Conservation (phyloP, 1,140 invertebrate species). For the Calephelis nemesis region DNA sequence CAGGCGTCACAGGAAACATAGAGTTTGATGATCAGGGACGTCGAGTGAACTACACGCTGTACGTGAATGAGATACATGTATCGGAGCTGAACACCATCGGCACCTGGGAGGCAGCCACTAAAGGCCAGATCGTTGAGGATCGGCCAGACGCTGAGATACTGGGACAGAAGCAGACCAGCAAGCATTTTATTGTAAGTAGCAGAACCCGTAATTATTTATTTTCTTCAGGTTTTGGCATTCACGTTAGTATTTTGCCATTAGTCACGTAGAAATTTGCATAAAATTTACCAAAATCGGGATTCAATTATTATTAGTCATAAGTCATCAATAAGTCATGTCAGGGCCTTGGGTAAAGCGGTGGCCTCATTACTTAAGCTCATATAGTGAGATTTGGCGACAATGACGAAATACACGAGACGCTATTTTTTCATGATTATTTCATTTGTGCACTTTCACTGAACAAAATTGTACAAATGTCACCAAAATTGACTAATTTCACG, state of each 20-base stretch:
- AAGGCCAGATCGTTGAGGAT: constrained; percentile 41
- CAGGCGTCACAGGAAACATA: constrained; percentile 59
- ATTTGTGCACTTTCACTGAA: no score
- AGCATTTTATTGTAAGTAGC: constrained; percentile 62
- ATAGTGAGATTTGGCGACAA: no score
- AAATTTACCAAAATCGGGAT: no score
- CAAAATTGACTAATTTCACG: no score
- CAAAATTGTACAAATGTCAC: no score
- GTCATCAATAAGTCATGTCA: no score
- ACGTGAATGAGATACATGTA: constrained; percentile 60
- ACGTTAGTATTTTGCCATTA: not conserved
- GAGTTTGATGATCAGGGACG: constrained; percentile 56
- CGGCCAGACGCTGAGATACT: constrained; percentile 31
- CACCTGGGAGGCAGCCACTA: constrained; percentile 47
- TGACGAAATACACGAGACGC: no score
- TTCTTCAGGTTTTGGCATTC: not conserved
- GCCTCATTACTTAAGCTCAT: no score
- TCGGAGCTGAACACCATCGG: constrained; percentile 46
- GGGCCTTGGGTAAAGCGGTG: no score
- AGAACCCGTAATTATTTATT: not conserved
- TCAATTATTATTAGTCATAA: no score
- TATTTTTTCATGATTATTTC: no score
- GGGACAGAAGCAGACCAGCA: constrained; percentile 43
- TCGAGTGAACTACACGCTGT: constrained; percentile 60
- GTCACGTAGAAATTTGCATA: no score